A percentile compares a stretch with the other conserved stretches of the same genome.
These are phyloP conservation scores for Acanthis flammea DNA, from an alignment of 2,797 vertebrate species.

Conservation along the genomic window DNA sequence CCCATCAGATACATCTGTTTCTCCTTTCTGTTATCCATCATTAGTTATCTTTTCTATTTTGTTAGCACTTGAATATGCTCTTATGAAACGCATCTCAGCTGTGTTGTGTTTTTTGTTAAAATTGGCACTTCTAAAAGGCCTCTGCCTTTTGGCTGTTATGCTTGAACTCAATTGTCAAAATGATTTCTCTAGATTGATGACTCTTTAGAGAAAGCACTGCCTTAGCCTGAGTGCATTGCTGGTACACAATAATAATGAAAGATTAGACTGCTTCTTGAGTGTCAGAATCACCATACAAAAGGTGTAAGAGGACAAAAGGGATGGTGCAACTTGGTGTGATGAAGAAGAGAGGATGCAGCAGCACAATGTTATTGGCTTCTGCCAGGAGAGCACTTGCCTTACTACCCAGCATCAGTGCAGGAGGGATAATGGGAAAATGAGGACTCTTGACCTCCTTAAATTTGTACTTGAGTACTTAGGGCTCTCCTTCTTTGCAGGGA, in stretches of 20 bases:
- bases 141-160: slow-evolving; percentile 56
- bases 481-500: background rate
- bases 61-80: background rate
- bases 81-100: slow-evolving; percentile 20
- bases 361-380: background rate
- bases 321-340: background rate
- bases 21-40: background rate
- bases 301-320: background rate
- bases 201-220: background rate
- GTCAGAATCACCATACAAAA: background rate
- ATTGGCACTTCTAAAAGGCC: slow-evolving; percentile 50
- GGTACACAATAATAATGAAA: slow-evolving; percentile 1
- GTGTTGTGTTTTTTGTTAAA: slow-evolving; percentile 45
- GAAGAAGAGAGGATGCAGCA: background rate
- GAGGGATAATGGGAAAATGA: background rate
- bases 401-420: background rate
- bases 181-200: slow-evolving; percentile 41
- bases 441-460: background rate
- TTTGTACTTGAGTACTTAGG: background rate
- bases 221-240: background rate
- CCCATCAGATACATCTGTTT: background rate
- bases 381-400: background rate
- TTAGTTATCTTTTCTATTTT: slow-evolving; percentile 23
- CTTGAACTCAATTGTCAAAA: slow-evolving; percentile 57
- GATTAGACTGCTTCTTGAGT: background rate